Evolutionary conservation across 2,888 invertebrate species (phyloP), one percentile per base, ranked within the genome.

Genomic region (Lasioglossum lativentre): DNA sequence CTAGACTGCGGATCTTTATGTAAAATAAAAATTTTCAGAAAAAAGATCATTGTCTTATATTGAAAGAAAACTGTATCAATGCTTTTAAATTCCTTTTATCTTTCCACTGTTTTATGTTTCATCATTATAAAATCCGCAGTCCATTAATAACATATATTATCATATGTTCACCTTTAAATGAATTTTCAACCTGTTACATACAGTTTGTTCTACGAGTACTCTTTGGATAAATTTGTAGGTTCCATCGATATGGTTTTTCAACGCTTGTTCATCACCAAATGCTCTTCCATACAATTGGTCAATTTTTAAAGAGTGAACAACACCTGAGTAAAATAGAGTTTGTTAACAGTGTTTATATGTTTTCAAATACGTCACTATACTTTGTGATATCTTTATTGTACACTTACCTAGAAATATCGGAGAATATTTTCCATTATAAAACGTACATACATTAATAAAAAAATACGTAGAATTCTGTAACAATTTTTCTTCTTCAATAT

Each of bases 401-500:
- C 59, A 89, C 92, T 90, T 78, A 93, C 94, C 75, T 14, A 94
- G 66, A 38, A 47, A 73, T 1, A 85, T 80, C 0, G 93, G 93
- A 10, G 80, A 90, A 52, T 85, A 78, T 71, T 34, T 42, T 19
- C 94, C 94, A 6, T 86, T 73, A 72, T 93, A 94, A 66, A 42
- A 78, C 8, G 90, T 90, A 34, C 91, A 93, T 19, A 90, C 38
- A 30, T 86, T 72, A 1, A 92, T 72, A 19, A 34, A 27, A 73
- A 93, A 90, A 45, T 68, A 84, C 0, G 90, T 88, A 19, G 89
- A 82, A 78, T 92, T 88, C n/a, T 71, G 87, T 16, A 86, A 68
- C 72, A 93, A 75, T 40, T 85, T 88, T 45, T 81, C 80, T 38
- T 73, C 74, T 27, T 83, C 83, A 23, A 42, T 56, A 47, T 86